Evolutionary conservation across 1,140 invertebrate species (phyloP), one percentile per base, ranked within the genome.

Genomic region (Trichonephila clavipes): DNA sequence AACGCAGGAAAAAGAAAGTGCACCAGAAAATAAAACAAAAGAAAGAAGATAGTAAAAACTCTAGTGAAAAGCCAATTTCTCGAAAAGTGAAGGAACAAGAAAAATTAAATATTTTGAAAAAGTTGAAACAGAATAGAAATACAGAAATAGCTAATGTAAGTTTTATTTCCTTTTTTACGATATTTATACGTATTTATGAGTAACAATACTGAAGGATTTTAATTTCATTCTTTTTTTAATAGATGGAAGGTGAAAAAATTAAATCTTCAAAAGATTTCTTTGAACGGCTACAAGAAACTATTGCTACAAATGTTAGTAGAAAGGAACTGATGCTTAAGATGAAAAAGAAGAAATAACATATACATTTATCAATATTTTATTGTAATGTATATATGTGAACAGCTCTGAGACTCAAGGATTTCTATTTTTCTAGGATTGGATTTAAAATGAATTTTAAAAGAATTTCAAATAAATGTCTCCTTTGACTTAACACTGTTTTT

Each of bases 241-340:
- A 92, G 90, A 21, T 21, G 72, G 94, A 61, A 90, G 95, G 96
- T 18, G 97, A 97, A 95, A 95, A 96, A 21, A 95, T 98, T 1
- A 98, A 98, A 95, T 98, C 97, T 2, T 98, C 98, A 0, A 97
- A 97, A 95, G 97, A 97, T 7, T 98, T 98, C 96, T 98, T 98
- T 95, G 96, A 96, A 87, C 97, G 98, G 95, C 96, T 98, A 16
- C 97, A 98, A 96, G 97, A 98, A 95, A 96, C 90, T 64, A 34
- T 92, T 64, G 10, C 51, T 7, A 16, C 59, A 40, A 66, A 62
- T 10, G 34, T 5, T 5, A 64, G 24, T n/a, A 62, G 64, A 66
- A 21, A 51, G 3, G 51, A 83, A 83, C 14, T 14, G 51, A 83
- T 58, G n/a, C 40, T 58, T 6, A 59, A 3, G 14, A 58, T 51